Percentiles rank a stretch among this genome's conserved stretches.
Conservation (phyloP, 2,888 invertebrate species). For the Athalia rosae region DNA sequence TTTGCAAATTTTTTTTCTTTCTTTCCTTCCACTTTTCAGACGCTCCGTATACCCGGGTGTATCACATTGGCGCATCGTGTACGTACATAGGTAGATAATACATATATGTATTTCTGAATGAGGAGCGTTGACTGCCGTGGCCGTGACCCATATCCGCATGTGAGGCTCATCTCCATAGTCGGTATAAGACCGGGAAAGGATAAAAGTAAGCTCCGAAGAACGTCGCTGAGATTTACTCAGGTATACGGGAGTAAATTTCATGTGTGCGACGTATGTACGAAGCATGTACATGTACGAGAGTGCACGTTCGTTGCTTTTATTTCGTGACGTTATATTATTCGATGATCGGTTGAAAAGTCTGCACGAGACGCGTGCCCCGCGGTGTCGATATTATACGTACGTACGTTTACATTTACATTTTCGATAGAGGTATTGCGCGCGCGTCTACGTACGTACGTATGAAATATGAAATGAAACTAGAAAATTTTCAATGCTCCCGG, state of each 20-base stretch:
- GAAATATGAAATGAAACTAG: background rate
- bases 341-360: too few species aligned
- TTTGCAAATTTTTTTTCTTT: background rate
- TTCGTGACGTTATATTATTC: too few species aligned
- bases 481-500: background rate
- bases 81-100: slow-evolving; percentile 2
- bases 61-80: too few species aligned
- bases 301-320: too few species aligned
- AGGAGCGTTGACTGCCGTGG: slow-evolving; percentile 56
- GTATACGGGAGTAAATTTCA: too few species aligned
- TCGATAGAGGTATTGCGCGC: background rate
- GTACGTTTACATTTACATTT: too few species aligned
- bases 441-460: background rate
- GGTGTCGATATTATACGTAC: background rate
- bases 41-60: background rate
- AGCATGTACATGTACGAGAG: too few species aligned
- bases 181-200: too few species aligned
- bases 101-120: slow-evolving; percentile 23
- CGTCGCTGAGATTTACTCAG: too few species aligned
- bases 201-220: too few species aligned
- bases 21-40: background rate
- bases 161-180: slow-evolving; percentile 27
- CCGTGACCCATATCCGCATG: slow-evolving; percentile 54
- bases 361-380: too few species aligned
- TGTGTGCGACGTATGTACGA: too few species aligned